These are phyloP conservation scores for Cryptocephalus primarius DNA, from an alignment of 2,888 invertebrate genomes.

Conservation along the genomic window DNA sequence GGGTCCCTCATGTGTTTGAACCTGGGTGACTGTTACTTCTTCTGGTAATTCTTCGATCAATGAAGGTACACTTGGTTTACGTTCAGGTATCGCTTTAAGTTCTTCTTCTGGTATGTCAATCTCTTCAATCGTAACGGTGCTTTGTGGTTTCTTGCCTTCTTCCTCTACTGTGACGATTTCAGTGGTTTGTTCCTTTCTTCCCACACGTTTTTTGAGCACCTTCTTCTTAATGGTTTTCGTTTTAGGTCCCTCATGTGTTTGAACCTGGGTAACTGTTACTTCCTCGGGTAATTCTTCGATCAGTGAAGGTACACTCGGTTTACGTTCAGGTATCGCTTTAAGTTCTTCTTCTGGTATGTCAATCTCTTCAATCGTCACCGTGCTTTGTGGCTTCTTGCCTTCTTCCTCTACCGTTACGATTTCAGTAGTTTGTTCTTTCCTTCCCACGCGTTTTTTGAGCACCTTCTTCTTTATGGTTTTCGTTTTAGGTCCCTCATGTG, in stretches of 20 bases:
- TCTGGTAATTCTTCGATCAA: slow-evolving; percentile 28
- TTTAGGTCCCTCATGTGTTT: slow-evolving; percentile 27
- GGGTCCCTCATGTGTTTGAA: slow-evolving; percentile 13
- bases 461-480: slow-evolving; percentile 31
- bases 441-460: slow-evolving; percentile 32
- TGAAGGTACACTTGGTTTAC: slow-evolving; percentile 9
- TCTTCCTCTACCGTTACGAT: slow-evolving; percentile 23
- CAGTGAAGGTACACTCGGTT: background rate
- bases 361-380: slow-evolving; percentile 13
- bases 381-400: slow-evolving; percentile 16
- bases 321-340: too few relatives aligned
- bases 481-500: slow-evolving; percentile 20
- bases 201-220: slow-evolving; percentile 30
- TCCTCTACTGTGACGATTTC: slow-evolving; percentile 25
- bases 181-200: slow-evolving; percentile 34
- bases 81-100: slow-evolving; percentile 1
- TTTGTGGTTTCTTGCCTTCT: slow-evolving; percentile 20
- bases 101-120: slow-evolving; percentile 23
- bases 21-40: slow-evolving; percentile 14
- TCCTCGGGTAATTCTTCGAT: slow-evolving; percentile 22
- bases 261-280: slow-evolving; percentile 21
- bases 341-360: slow-evolving; percentile 27
- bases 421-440: slow-evolving; percentile 27
- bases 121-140: slow-evolving; percentile 32
- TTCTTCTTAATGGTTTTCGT: slow-evolving; percentile 30